Conservation (phyloP, 2,888 invertebrate species). For the Cartodere bifasciata region DNA sequence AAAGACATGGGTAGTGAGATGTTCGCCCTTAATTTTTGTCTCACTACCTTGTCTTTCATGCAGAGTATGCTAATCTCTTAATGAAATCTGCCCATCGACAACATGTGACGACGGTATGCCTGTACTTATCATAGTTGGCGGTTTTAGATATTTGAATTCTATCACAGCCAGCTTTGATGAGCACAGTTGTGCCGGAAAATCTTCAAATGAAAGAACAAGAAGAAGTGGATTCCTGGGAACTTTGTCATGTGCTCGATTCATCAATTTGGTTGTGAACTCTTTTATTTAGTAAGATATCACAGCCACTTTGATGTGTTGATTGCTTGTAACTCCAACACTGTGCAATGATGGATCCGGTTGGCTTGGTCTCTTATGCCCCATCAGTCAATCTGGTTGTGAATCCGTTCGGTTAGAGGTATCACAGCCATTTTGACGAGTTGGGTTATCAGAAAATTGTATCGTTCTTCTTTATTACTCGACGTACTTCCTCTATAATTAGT, state of each 20-base stretch:
- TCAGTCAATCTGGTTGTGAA: slow-evolving; percentile 74
- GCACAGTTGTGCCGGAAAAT: slow-evolving; percentile 48
- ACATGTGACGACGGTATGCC: slow-evolving; percentile 27
- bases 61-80: slow-evolving; percentile 33
- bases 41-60: slow-evolving; percentile 99
- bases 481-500: slow-evolving; percentile 3
- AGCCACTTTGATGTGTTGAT: slow-evolving; percentile 94
- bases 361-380: slow-evolving; percentile 33
- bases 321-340: slow-evolving; percentile 20
- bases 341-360: slow-evolving; percentile 1
- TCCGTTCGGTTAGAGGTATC: slow-evolving; percentile 56
- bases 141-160: slow-evolving; percentile 61
- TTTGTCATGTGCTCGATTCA: slow-evolving; percentile 51
- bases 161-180: slow-evolving; percentile 97
- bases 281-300: slow-evolving; percentile 69
- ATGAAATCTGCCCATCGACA: slow-evolving; percentile 3
- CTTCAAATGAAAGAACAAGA: slow-evolving; percentile 6
- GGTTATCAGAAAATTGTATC: slow-evolving; percentile 50
- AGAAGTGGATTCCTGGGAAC: no score
- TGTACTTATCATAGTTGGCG: slow-evolving; percentile 41
- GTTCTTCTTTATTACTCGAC: slow-evolving; percentile 20
- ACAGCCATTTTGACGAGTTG: slow-evolving; percentile 94
- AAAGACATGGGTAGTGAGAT: slow-evolving; percentile 99
- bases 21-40: slow-evolving; percentile 54
- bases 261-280: slow-evolving; percentile 86